A percentile compares a stretch with the other conserved stretches of the same genome.
Conservation (phyloP, 2,888 invertebrate genomes). For the Cosmia pyralina region DNA sequence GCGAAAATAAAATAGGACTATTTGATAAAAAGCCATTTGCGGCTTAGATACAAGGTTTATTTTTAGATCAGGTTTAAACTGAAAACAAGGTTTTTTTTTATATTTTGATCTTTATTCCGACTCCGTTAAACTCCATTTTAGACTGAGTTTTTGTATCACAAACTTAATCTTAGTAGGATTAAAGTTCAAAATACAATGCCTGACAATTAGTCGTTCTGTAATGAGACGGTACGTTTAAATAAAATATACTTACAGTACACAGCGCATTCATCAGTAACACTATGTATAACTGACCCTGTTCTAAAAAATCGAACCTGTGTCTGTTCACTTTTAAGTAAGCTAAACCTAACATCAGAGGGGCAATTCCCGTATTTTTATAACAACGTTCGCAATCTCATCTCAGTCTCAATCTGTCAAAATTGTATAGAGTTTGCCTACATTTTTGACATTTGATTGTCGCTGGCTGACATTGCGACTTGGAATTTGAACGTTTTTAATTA, state of each 20-base stretch:
- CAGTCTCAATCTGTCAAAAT: too few species aligned
- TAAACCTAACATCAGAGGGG: slow-evolving; percentile 44
- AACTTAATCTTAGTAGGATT: background rate
- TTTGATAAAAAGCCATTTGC: background rate
- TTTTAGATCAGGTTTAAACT: background rate
- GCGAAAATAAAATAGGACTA: slow-evolving; percentile 8
- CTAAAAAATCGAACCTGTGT: slow-evolving; percentile 51
- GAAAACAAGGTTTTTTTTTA: background rate
- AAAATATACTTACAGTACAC: slow-evolving; percentile 52
- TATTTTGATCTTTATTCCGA: background rate
- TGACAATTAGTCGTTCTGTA: background rate
- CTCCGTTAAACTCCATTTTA: too few species aligned
- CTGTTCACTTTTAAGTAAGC: slow-evolving; percentile 54
- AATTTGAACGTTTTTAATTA: too few species aligned
- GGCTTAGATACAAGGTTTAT: background rate
- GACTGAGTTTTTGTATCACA: background rate
- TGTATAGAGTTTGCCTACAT: too few species aligned
- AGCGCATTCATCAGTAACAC: slow-evolving; percentile 61
- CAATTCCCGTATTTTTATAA: too few species aligned
- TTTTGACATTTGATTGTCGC: too few species aligned
- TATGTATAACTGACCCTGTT: slow-evolving; percentile 61
- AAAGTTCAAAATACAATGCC: background rate
- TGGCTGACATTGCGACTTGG: too few species aligned
- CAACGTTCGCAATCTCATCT: too few species aligned
- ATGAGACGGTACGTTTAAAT: background rate